Base-by-base conservation (phyloP, 2,888 invertebrate species). In the Drosophila limbata region DNA sequence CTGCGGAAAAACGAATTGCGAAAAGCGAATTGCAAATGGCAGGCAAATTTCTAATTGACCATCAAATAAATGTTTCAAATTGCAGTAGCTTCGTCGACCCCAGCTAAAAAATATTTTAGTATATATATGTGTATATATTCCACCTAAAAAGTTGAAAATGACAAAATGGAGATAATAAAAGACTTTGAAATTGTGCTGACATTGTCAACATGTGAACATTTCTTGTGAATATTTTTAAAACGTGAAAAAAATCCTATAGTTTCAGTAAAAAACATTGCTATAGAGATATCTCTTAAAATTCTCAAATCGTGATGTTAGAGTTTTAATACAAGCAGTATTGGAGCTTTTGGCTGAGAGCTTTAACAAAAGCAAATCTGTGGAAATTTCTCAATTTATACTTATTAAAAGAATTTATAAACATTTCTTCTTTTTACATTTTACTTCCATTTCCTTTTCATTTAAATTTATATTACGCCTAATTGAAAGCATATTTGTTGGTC, bases 41-140 rank as follows among this genome's bases (percentile, higher is more conserved):
- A 78, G 67, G 74, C 74, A 84, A 86, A 79, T 87, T 79, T 74
- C 87, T 84, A 84, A 84, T 84, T 87, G 83, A 81, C 83, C 87
- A 84, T 87, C 79, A 79, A 77, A 77, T 73, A 77, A 78, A 77
- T 73, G 62, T 73, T 77, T 69, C 48, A 66, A 77, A 77, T 77
- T 77, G 73, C 77, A 76, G 50, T 59, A 63, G 55, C 47, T 35
- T 39, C 21, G 19, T 33, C n/a, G 21, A 52, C 11, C 25, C 28
- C 11, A 53, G 50, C 35, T 53, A 53, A 60, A 73, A 72, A 55
- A 47, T 33, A 35, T 13, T 13, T 66, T 19, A n/a, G 9, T 28
- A 53, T 17, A 17, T 10, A 33, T 40, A 42, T n/a, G 33, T 9
- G 40, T 44, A 1, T 31, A 44, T 19, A n/a, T 47, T 62, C 40